Base-by-base conservation (phyloP, 2,888 invertebrate species). In the Agapostemon virescens region DNA sequence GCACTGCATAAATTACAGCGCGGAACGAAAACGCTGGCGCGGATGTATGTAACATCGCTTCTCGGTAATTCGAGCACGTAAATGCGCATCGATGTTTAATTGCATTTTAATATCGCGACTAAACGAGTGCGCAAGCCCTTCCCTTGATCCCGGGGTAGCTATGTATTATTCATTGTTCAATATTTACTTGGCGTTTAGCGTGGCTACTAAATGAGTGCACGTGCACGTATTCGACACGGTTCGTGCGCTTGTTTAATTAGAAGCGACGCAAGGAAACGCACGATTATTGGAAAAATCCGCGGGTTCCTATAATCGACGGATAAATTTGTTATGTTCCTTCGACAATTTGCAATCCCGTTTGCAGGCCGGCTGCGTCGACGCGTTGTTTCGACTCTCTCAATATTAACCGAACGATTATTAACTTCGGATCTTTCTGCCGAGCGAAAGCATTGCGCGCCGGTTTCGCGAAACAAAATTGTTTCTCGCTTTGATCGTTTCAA, bases 131-230 rank as follows among this genome's bases (percentile, higher is more conserved):
- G 20, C 17, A 30, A 52, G 42, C 42, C 20, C 61, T 33, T 5
- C 63, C n/a, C 63, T 36, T 13, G 36, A n/a, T n/a, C 33, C 38
- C 20, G 23, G 5, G 55, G 36, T n/a, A 49, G n/a, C n/a, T 17
- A 68, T 75, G 71, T 40, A 75, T 81, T 80, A 81, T 80, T 80
- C 80, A 72, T 66, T 49, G 64, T 55, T 74, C 63, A 71, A 80
- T 80, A 79, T 74, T 74, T 74, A 79, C 74, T 40, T 63, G 74
- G 42, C 61, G 30, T 79, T 79, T 74, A 74, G 52, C 63, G 58
- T 15, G 66, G 33, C 58, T 58, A 26, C 49, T 40, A 61, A 79
- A 79, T 68, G 58, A 69, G 61, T 69, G 23, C 61, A 23, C 23
- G 20, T 17, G 68, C 23, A 55, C 40, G 33, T 15, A n/a, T 20